Evolutionary conservation across 2,888 invertebrate species (phyloP).

Genomic region (Enchytraeus crypticus): DNA sequence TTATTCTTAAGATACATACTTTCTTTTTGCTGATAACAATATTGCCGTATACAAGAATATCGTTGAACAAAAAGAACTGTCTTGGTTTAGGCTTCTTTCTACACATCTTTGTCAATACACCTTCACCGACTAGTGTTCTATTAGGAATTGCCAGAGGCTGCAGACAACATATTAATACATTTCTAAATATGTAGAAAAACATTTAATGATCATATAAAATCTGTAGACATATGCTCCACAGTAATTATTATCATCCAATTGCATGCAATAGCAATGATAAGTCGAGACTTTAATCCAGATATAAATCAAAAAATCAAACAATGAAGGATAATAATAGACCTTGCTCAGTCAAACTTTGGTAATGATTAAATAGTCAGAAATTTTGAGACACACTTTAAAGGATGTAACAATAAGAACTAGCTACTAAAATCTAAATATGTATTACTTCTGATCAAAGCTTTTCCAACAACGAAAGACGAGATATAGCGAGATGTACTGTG

Average conservation of each 20-base stretch:
- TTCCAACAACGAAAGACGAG: no score
- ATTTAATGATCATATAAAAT: no score
- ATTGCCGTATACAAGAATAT: slow-evolving; percentile 94
- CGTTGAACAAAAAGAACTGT: slow-evolving; percentile 97
- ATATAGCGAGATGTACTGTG: no score
- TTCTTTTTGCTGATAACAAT: slow-evolving; percentile 97
- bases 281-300: no score
- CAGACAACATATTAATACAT: not conserved
- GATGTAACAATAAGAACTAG: not conserved
- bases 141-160: slow-evolving; percentile 82
- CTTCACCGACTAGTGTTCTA: slow-evolving; percentile 93
- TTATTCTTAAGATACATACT: slow-evolving; percentile 48
- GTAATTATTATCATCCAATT: no score
- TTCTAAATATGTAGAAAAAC: no score
- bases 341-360: no score
- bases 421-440: not conserved
- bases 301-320: no score
- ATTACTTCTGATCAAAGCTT: not conserved
- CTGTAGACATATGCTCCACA: no score
- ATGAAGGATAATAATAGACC: no score
- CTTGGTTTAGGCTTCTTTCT: slow-evolving; percentile 94
- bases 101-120: slow-evolving; percentile 97
- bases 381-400: not conserved
- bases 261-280: no score
- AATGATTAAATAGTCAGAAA: not conserved